phyloP scores from a whole-genome alignment of 2,797 vertebrate genomes.

The Rhinophrynus dorsalis region DNA sequence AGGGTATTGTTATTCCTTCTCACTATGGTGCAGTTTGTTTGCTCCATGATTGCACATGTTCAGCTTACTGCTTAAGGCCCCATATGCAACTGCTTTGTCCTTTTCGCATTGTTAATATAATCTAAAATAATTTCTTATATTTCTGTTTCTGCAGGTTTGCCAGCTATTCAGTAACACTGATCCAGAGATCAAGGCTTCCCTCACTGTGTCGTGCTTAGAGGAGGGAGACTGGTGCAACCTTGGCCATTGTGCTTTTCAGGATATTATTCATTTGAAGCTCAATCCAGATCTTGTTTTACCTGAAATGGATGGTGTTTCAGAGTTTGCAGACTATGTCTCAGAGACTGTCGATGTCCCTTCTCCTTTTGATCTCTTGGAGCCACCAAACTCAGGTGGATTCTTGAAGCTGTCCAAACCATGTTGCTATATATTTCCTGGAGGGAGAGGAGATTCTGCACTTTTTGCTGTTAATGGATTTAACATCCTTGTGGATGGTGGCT shows the following conservation, averaged over 20 bases:
- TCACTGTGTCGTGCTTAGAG: slow-evolving; percentile 87
- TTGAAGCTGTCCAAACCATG: slow-evolving; percentile 97
- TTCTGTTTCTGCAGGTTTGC: slow-evolving; percentile 75
- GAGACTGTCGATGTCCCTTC: slow-evolving; percentile 94
- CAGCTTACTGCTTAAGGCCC: too few species aligned
- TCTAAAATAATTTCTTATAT: too few species aligned
- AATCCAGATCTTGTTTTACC: slow-evolving; percentile 84
- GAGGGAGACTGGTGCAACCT: slow-evolving; percentile 92
- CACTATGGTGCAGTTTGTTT: too few species aligned
- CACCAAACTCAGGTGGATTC: slow-evolving; percentile 96
- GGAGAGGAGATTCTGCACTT: slow-evolving; percentile 93
- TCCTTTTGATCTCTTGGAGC: slow-evolving; percentile 94
- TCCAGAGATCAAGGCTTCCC: slow-evolving; percentile 72
- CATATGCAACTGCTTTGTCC: too few species aligned
- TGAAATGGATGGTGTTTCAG: slow-evolving; percentile 92
- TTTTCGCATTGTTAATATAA: too few species aligned
- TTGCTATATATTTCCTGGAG: slow-evolving; percentile 98
- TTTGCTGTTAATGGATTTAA: slow-evolving; percentile 98
- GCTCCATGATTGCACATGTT: too few species aligned
- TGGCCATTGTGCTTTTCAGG: slow-evolving; percentile 75
- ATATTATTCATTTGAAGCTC: slow-evolving; percentile 79
- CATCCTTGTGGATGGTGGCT: slow-evolving; percentile 95
- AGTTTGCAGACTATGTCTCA: slow-evolving; percentile 93
- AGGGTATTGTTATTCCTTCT: too few species aligned
- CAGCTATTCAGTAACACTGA: slow-evolving; percentile 79